Base-by-base conservation (phyloP, 2,888 invertebrate species). In the Euproctis similis region DNA sequence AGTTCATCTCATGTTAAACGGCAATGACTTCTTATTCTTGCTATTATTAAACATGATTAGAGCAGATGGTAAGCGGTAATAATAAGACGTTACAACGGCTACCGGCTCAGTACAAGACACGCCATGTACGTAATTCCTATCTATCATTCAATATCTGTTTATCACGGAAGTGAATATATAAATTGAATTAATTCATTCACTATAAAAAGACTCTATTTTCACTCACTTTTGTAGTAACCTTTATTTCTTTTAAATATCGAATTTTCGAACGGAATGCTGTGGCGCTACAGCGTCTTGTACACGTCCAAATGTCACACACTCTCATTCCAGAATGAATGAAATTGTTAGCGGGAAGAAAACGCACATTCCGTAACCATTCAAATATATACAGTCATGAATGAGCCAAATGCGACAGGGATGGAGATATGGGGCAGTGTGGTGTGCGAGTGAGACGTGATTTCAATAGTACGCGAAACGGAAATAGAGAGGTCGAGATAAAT, bases 391-490 rank as follows among this genome's bases (percentile, higher is more conserved):
- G 58, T 66, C 74, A 73, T 84, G 84, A 84, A 84, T 84, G 84
- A 81, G 77, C 56, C 57, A 63, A 82, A 82, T 84, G 84, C 59
- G 72, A 84, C 73, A 68, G 78, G 64, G 84, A 84, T 57, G 48
- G 60, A 37, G 14, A 34, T 39, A 69, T 31, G 25, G 34, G 12
- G 29, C 26, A 16, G 29, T 25, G 21, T 12, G 32, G 30, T 34
- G 76, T 34, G 66, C 29, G 68, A 82, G 70, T 46, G 75, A 59
- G 80, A 81, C 42, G 60, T 56, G 49, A 75, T 76, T 78, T 69
- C 66, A 84, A 84, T 82, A 77, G 81, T 81, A 82, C 76, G 76
- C 75, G 77, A 78, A 81, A 84, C 78, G 78, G 82, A 81, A 82
- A 84, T 82, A 82, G 81, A 78, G 62, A 70, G 72, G 59, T 67